Evolutionary conservation across 2,113 vertebrate genomes (phyloP), one percentile per base, ranked within the genome.

Genomic region (Tiliqua scincoides): DNA sequence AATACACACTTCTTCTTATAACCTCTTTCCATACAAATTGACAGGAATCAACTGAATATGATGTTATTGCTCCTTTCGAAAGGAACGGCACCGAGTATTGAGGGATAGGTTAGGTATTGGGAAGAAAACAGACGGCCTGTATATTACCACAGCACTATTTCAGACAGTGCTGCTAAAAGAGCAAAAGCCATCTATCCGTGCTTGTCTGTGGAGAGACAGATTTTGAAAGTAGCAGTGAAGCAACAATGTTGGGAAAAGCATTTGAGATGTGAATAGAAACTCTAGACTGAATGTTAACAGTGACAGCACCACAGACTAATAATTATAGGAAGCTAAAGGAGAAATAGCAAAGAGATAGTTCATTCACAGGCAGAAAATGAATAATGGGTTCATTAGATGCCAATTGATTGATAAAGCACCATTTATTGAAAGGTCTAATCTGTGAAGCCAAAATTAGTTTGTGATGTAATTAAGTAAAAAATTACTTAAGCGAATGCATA

Each of bases 391-490:
- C 93, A 92, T 97, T 95, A 93, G 89, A 86, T 89, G 87, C 89
- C 88, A 94, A 94, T 94, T 93, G 95, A 94, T 91, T 96, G 95
- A 95, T 95, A 95, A 96, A 90, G 77, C 92, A 90, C 86, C 83
- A 94, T 94, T 93, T 93, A 93, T 93, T 94, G 87, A 94, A 92
- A 93, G 89, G 91, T 91, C 87, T 95, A 95, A 95, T 95, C 91
- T 76, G 83, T 92, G 91, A 81, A 94, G 91, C 93, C 92, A 94
- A 95, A 96, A 96, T 95, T 95, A 95, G 93, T 93, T 95, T 96
- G 94, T 91, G 94, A 94, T 95, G 90, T 93, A 95, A 95, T 95
- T 96, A 96, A 95, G 85, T 81, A 80, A 86, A 86, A 86, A 86
- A 86, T 86, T 74, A 86, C 85, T 86, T 86, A 86, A 86, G 68